These are phyloP conservation scores for Struthio camelus DNA, from an alignment of 2,113 vertebrate genomes.

Conservation along the genomic window DNA sequence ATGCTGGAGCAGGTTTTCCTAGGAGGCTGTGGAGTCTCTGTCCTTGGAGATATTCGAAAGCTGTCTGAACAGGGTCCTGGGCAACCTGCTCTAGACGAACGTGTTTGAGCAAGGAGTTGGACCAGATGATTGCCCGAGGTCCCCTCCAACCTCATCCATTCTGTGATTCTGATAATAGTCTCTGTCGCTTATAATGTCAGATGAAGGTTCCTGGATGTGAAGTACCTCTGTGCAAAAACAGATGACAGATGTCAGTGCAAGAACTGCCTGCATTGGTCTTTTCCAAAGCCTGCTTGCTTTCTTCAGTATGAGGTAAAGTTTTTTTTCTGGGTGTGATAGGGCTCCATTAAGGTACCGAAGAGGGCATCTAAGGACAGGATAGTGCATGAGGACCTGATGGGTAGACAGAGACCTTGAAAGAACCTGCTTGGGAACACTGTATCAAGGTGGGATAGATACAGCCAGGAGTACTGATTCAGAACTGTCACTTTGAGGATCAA, in stretches of 20 bases:
- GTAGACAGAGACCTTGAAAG: not conserved
- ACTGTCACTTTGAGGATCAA: not conserved
- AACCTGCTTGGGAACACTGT: not conserved
- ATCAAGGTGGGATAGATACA: not conserved
- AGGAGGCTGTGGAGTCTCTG: too few relatives aligned
- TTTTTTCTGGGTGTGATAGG: not conserved
- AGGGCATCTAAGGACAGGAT: not conserved
- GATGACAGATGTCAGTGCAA: accelerated
- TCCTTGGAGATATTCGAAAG: too few relatives aligned
- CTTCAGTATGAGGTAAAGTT: not conserved
- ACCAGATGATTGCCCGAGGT: too few relatives aligned
- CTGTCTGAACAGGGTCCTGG: too few relatives aligned
- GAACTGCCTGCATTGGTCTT: not conserved
- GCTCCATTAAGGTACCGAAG: not conserved
- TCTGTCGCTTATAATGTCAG: not conserved
- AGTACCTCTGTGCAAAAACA: not conserved
- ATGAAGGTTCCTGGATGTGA: not conserved
- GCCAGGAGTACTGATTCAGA: not conserved
- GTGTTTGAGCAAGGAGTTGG: too few relatives aligned
- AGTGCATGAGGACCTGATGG: not conserved
- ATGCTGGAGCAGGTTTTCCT: too few relatives aligned
- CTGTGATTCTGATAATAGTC: not conserved
- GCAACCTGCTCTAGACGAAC: too few relatives aligned
- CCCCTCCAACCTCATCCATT: too few relatives aligned
- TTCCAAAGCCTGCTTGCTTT: not conserved